A percentile compares a stretch with the other conserved stretches of the same genome.
These are phyloP conservation scores for Eueides isabella DNA, from an alignment of 1,140 invertebrate genomes.

Conservation along the genomic window DNA sequence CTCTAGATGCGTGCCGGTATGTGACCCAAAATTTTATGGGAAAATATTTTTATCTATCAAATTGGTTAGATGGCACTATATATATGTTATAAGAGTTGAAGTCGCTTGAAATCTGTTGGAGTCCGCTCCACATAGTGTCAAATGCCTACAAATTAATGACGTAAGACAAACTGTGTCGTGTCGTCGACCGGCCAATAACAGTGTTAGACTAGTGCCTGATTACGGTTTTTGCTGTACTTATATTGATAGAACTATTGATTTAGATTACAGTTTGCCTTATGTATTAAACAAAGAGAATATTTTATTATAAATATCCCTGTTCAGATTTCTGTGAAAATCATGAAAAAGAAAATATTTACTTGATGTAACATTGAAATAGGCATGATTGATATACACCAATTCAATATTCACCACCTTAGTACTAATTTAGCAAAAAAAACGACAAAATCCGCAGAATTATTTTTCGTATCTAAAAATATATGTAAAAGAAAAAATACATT, in stretches of 20 bases:
- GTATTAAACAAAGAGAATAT: too few relatives aligned
- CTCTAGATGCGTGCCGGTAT: constrained; percentile 68
- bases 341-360: too few relatives aligned
- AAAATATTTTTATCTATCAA: constrained; percentile 60
- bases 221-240: background rate
- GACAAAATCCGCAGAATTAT: too few relatives aligned
- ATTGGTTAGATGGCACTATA: constrained; percentile 41
- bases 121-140: constrained; percentile 55
- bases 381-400: too few relatives aligned
- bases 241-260: background rate
- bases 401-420: too few relatives aligned
- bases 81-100: constrained; percentile 42
- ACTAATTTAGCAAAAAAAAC: too few relatives aligned
- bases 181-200: constrained; percentile 50
- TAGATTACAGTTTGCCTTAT: too few relatives aligned
- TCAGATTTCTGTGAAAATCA: too few relatives aligned
- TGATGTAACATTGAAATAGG: too few relatives aligned
- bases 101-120: constrained; percentile 35
- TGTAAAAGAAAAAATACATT: too few relatives aligned
- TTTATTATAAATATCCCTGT: too few relatives aligned
- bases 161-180: constrained; percentile 58
- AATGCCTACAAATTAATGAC: constrained; percentile 65
- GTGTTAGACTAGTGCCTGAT: constrained; percentile 14
- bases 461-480: too few relatives aligned
- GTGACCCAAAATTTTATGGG: constrained; percentile 76